These are phyloP conservation scores for Eriocheir sinensis DNA, from an alignment of 1,140 invertebrate genomes.

Conservation along the genomic window DNA sequence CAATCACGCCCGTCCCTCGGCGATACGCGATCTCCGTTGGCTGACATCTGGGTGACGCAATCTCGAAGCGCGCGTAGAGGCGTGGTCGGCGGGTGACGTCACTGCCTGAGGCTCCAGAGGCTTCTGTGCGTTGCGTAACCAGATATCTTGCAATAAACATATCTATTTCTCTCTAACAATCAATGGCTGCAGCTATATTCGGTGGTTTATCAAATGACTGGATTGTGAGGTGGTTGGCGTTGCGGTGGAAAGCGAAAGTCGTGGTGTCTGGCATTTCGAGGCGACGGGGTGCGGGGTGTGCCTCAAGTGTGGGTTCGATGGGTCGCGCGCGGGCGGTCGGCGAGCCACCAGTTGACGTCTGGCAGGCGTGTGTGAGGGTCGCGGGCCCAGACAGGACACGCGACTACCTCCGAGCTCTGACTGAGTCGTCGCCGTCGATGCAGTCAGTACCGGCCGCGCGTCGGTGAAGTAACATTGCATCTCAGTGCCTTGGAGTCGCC, in stretches of 20 bases:
- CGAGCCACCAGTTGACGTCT: slow-evolving; percentile 68
- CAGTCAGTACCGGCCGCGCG: not conserved
- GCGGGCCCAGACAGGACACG: not conserved
- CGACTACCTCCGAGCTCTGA: not conserved
- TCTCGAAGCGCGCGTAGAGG: slow-evolving; percentile 29
- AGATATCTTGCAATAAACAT: not conserved
- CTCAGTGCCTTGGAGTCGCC: not conserved
- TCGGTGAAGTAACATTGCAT: not conserved
- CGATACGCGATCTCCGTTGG: slow-evolving; percentile 42
- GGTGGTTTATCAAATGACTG: too few relatives aligned
- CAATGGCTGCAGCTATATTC: too few relatives aligned
- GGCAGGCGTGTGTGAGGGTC: slow-evolving; percentile 49
- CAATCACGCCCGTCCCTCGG: slow-evolving; percentile 16
- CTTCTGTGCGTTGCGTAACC: not conserved
- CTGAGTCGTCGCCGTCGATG: not conserved
- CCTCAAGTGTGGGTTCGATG: slow-evolving; percentile 35
- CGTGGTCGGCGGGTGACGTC: slow-evolving; percentile 45
- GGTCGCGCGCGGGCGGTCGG: slow-evolving; percentile 55
- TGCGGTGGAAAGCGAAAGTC: not conserved
- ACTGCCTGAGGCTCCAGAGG: not conserved
- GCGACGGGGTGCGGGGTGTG: not conserved
- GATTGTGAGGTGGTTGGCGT: not conserved
- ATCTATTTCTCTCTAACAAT: too few relatives aligned
- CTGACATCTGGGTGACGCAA: slow-evolving; percentile 35
- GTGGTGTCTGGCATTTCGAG: not conserved